A percentile compares a stretch with the other conserved stretches of the same genome.
These are phyloP conservation scores for Neosilurus hyrtlii DNA, from an alignment of 2,797 vertebrate genomes.

Conservation along the genomic window DNA sequence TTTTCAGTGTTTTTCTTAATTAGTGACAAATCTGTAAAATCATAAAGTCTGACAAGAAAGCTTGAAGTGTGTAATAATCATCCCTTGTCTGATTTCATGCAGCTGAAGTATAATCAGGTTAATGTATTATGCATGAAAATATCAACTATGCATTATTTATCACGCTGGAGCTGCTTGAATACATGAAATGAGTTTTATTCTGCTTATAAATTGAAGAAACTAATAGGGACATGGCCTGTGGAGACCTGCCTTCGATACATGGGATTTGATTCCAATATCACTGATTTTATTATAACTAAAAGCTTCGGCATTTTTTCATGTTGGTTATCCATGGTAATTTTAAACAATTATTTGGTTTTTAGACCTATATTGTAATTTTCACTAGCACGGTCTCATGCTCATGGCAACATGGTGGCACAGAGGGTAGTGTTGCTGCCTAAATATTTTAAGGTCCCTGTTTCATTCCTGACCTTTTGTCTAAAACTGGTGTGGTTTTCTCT, in stretches of 20 bases:
- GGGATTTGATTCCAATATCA: not conserved
- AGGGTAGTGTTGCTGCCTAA: not conserved
- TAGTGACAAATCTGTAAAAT: not conserved
- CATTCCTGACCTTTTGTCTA: not conserved
- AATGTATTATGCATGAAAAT: slow-evolving; percentile 50
- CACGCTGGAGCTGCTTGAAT: slow-evolving; percentile 21
- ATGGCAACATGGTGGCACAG: not conserved
- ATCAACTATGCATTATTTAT: slow-evolving; percentile 36
- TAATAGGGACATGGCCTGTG: not conserved
- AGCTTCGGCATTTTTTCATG: not conserved
- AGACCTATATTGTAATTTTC: not conserved
- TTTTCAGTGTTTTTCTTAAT: too few relatives aligned
- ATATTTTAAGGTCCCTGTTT: not conserved
- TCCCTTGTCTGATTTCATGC: slow-evolving; percentile 30
- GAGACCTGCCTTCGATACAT: not conserved
- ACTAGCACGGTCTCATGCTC: not conserved
- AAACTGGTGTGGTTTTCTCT: not conserved
- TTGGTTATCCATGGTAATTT: not conserved
- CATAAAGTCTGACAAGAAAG: slow-evolving; percentile 19
- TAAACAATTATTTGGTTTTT: not conserved
- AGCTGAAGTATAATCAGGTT: slow-evolving; percentile 35
- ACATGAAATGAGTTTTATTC: slow-evolving; percentile 50
- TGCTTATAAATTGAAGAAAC: slow-evolving; percentile 14
- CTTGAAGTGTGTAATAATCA: slow-evolving; percentile 31
- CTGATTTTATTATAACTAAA: not conserved